Evolutionary conservation across 2,888 invertebrate species (phyloP).

Genomic region (Creontiades dilutus): DNA sequence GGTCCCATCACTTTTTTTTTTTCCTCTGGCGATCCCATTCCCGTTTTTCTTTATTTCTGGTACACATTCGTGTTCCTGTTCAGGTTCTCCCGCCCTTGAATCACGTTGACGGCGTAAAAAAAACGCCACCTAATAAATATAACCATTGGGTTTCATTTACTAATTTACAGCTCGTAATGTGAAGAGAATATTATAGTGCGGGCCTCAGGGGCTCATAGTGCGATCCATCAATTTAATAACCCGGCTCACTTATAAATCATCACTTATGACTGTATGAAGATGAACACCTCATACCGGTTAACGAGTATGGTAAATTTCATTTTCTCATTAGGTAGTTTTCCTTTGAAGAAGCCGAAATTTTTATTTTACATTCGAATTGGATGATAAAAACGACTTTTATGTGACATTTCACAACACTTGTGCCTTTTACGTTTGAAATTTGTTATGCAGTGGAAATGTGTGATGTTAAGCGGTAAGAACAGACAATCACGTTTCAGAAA

Average conservation of each 20-base stretch:
- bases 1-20: background rate
- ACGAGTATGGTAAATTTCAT: background rate
- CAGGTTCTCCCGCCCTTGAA: background rate
- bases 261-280: background rate
- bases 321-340: background rate
- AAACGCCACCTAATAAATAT: background rate
- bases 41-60: background rate
- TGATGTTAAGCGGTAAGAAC: too few species aligned
- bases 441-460: too few species aligned
- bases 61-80: background rate
- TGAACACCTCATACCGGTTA: background rate
- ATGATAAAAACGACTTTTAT: too few species aligned
- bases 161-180: constrained; percentile 18
- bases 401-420: too few species aligned
- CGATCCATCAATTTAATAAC: constrained; percentile 22
- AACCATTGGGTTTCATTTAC: background rate
- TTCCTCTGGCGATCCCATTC: constrained; percentile 6
- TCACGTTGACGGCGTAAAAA: background rate
- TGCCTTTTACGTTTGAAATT: too few species aligned
- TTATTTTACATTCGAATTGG: too few species aligned
- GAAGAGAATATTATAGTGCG: background rate
- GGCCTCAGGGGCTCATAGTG: background rate
- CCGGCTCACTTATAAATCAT: constrained; percentile 25
- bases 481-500: too few species aligned
- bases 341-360: background rate